A percentile compares a stretch with the other conserved stretches of the same genome.
Evolutionary conservation across 1,140 invertebrate genomes (phyloP).

Genomic region (Heliconius hewitsoni): DNA sequence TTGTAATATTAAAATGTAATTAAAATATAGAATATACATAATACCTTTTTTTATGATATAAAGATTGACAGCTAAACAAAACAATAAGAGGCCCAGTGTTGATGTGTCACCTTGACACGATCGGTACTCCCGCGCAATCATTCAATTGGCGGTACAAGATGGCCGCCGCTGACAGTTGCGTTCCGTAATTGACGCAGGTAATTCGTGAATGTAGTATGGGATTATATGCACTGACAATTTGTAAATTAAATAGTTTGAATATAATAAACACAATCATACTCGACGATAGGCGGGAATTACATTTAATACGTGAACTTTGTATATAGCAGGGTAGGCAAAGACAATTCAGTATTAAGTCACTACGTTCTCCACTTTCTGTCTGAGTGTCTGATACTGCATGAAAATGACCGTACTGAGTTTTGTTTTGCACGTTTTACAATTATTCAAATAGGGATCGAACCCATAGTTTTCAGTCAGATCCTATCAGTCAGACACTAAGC

Average conservation of each 20-base stretch:
- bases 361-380: no score
- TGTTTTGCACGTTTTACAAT: no score
- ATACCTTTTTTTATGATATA: background rate
- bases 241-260: background rate
- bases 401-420: no score
- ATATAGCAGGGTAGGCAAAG: no score
- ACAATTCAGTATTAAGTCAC: no score
- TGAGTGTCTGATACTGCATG: no score
- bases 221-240: background rate
- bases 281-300: background rate
- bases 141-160: constrained; percentile 71
- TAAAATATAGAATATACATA: no score
- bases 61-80: constrained; percentile 19
- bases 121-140: constrained; percentile 65
- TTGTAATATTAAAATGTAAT: no score
- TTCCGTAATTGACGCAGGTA: constrained; percentile 30
- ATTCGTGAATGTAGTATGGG: constrained; percentile 16
- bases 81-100: constrained; percentile 25
- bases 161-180: constrained; percentile 46
- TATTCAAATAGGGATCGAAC: no score
- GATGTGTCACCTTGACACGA: constrained; percentile 66
- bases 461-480: no score
- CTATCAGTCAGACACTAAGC: no score
- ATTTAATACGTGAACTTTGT: no score
- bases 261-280: background rate